Conservation (phyloP, 1,140 invertebrate genomes). For the Drosophila oshimai region DNA sequence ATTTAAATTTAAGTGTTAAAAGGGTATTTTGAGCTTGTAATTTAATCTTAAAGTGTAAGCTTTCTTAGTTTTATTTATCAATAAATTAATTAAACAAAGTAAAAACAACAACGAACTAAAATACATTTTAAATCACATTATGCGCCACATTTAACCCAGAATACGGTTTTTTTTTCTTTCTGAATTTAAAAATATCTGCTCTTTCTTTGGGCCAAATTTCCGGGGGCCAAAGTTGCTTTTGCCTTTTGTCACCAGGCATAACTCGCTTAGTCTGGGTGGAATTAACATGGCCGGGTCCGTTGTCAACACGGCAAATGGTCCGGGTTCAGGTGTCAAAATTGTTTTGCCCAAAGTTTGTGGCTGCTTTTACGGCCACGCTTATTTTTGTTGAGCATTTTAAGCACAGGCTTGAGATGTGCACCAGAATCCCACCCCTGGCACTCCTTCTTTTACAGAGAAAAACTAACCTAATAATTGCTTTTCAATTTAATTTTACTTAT, state of each 20-base stretch:
- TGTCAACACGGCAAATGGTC: constrained; percentile 66
- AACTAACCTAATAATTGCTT: no score
- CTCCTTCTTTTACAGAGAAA: background rate
- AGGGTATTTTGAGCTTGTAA: no score
- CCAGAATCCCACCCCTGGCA: background rate
- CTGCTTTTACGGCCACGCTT: constrained; percentile 67
- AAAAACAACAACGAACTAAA: constrained; percentile 2
- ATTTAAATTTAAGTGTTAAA: background rate
- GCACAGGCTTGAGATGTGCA: constrained; percentile 46
- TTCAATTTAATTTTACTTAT: no score
- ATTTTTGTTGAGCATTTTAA: constrained; percentile 58
- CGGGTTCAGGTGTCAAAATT: constrained; percentile 75
- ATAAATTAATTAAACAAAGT: no score
- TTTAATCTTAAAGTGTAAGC: no score
- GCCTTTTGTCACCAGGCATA: constrained; percentile 8
- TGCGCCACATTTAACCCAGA: constrained; percentile 4
- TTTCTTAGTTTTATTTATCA: no score
- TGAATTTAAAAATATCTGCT: constrained; percentile 5
- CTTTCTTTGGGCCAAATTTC: background rate
- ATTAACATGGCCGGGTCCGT: constrained; percentile 64
- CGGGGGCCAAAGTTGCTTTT: constrained; percentile 13
- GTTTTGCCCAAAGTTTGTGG: constrained; percentile 68
- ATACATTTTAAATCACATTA: constrained; percentile 21
- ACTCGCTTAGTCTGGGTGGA: constrained; percentile 26
- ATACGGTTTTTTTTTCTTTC: background rate